phyloP scores from a whole-genome alignment of 2,797 vertebrate genomes.

The Cetoscarus ocellatus region DNA sequence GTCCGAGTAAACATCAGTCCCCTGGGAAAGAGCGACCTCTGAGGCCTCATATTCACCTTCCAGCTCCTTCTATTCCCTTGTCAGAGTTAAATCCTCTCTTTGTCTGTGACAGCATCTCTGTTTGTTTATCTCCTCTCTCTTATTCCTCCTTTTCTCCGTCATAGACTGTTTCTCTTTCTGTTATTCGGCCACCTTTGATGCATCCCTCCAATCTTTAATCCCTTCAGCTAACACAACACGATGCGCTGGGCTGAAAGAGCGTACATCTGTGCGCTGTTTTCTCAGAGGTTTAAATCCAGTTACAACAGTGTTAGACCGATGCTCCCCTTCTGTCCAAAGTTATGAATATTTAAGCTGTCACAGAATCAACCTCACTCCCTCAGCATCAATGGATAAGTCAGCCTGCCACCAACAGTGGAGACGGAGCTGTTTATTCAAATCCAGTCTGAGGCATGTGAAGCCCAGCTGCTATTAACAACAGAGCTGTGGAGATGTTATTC shows the following conservation, averaged over 20 bases:
- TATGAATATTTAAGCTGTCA: slow-evolving; percentile 85
- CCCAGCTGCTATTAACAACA: slow-evolving; percentile 59
- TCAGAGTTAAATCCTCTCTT: slow-evolving; percentile 72
- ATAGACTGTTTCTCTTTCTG: slow-evolving; percentile 75
- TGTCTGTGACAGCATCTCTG: slow-evolving; percentile 73
- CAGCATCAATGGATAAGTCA: slow-evolving; percentile 64
- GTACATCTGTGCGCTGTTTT: slow-evolving; percentile 85
- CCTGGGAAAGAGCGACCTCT: slow-evolving; percentile 75
- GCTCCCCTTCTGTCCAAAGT: slow-evolving; percentile 72
- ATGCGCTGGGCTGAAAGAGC: slow-evolving; percentile 74
- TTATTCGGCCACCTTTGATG: slow-evolving; percentile 81
- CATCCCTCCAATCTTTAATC: slow-evolving; percentile 81
- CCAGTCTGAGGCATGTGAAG: slow-evolving; percentile 49
- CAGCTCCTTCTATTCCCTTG: slow-evolving; percentile 64
- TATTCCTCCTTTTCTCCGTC: slow-evolving; percentile 55
- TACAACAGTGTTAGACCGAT: slow-evolving; percentile 75
- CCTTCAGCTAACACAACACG: slow-evolving; percentile 82
- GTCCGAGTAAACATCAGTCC: slow-evolving; percentile 71
- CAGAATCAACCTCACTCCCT: slow-evolving; percentile 71
- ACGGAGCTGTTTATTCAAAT: slow-evolving; percentile 73
- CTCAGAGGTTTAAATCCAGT: slow-evolving; percentile 79
- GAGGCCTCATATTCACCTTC: slow-evolving; percentile 70
- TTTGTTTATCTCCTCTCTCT: slow-evolving; percentile 77
- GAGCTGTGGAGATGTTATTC: slow-evolving; percentile 46
- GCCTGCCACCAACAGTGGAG: slow-evolving; percentile 64